These are phyloP conservation scores for Rhodeus uyekii DNA, from an alignment of 2,797 vertebrate genomes.

Conservation along the genomic window DNA sequence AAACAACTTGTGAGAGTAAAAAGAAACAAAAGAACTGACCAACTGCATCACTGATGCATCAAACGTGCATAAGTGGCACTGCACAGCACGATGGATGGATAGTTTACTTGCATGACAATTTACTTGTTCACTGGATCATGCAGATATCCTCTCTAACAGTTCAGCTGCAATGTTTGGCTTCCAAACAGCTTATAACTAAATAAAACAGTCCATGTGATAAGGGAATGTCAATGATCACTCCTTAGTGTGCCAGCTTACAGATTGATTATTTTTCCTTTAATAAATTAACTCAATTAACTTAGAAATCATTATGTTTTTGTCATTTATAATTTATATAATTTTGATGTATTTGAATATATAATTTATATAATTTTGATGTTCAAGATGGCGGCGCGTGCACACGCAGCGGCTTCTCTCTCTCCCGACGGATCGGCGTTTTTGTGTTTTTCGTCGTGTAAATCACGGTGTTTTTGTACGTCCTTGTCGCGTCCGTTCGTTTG, in stretches of 20 bases:
- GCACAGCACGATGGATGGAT: neutral
- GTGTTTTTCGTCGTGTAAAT: no score
- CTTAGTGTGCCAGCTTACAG: neutral
- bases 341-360: no score
- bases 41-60: no score
- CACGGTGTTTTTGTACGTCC: no score
- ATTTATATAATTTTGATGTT: no score
- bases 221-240: neutral
- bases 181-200: conserved; percentile 9
- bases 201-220: conserved; percentile 22
- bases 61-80: neutral
- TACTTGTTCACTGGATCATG: conserved; percentile 1
- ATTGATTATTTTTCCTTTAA: neutral
- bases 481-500: no score
- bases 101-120: conserved; percentile 6
- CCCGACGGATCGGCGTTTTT: no score
- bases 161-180: conserved; percentile 8
- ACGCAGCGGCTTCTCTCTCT: no score
- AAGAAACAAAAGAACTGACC: neutral
- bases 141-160: neutral
- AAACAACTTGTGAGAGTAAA: neutral
- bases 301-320: neutral
- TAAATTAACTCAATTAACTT: no score
- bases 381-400: no score
- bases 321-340: no score